Evolutionary conservation across 2,888 invertebrate species (phyloP).

Genomic region (Drosophila emarginata): DNA sequence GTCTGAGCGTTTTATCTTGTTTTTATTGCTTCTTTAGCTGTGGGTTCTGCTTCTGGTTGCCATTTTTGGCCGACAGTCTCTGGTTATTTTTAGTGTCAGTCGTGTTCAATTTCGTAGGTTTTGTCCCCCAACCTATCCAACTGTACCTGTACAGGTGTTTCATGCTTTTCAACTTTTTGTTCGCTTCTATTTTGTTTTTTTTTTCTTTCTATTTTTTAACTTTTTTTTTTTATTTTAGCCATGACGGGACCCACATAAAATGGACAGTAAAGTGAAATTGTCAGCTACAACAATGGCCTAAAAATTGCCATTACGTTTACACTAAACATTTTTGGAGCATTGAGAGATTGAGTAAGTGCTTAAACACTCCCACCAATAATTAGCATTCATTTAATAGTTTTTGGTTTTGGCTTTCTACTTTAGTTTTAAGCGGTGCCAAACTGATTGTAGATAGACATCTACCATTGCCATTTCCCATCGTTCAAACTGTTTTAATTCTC

Average conservation of each 20-base stretch:
- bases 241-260: constrained; percentile 51
- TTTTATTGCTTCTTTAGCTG: constrained; percentile 70
- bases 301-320: constrained; percentile 49
- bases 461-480: constrained; percentile 17
- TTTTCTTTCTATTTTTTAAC: not conserved
- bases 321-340: constrained; percentile 24
- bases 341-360: constrained; percentile 18
- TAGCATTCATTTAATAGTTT: constrained; percentile 70
- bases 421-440: constrained; percentile 47
- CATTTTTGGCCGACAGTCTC: constrained; percentile 8
- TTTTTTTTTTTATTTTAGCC: constrained; percentile 14
- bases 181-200: constrained; percentile 14
- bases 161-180: constrained; percentile 6
- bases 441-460: constrained; percentile 34
- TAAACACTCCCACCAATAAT: constrained; percentile 54
- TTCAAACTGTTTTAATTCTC: constrained; percentile 42
- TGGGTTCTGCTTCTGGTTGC: constrained; percentile 26
- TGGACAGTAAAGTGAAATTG: constrained; percentile 65
- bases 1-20: constrained; percentile 68
- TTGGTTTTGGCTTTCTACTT: constrained; percentile 30
- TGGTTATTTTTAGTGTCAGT: constrained; percentile 72
- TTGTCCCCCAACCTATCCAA: constrained; percentile 35
- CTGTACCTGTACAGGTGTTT: not conserved
- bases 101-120: constrained; percentile 69
- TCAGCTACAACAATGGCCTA: constrained; percentile 61